Evolutionary conservation across 2,888 invertebrate species (phyloP).

Genomic region (Achlya flavicornis): DNA sequence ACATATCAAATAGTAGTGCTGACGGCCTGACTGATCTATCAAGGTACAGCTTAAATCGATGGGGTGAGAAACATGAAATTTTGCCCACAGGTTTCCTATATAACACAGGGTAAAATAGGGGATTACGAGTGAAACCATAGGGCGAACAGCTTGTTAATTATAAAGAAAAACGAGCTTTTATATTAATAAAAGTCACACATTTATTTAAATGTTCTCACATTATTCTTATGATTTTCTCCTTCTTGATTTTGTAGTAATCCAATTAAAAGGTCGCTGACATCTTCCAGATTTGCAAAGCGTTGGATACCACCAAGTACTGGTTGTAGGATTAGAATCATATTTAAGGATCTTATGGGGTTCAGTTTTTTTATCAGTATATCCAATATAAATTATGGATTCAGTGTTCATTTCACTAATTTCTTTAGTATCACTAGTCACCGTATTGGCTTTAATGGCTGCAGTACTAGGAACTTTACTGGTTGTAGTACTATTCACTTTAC

Average conservation of each 20-base stretch:
- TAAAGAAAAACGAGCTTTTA: conserved; percentile 9
- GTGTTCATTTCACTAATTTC: neutral
- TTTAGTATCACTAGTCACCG: neutral
- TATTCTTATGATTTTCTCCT: conserved; percentile 11
- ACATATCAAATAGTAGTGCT: too few relatives aligned
- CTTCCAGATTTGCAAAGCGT: conserved; percentile 27
- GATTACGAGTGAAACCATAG: too few relatives aligned
- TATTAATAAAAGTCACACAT: conserved; percentile 19
- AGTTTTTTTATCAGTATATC: neutral
- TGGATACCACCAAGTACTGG: conserved; percentile 30
- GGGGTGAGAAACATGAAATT: too few relatives aligned
- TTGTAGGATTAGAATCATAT: neutral
- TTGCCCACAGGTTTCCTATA: too few relatives aligned
- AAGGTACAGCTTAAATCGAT: too few relatives aligned
- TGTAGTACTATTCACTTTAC: neutral
- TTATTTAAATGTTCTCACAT: conserved; percentile 12
- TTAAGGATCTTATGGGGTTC: neutral
- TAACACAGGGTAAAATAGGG: too few relatives aligned
- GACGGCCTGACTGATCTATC: too few relatives aligned
- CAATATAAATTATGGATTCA: neutral
- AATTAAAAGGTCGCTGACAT: conserved; percentile 43
- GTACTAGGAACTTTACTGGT: neutral
- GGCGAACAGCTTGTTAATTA: too few relatives aligned
- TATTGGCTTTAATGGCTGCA: neutral
- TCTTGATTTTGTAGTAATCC: conserved; percentile 32